phyloP scores from a whole-genome alignment of 2,113 vertebrate species.

The Pica pica region DNA sequence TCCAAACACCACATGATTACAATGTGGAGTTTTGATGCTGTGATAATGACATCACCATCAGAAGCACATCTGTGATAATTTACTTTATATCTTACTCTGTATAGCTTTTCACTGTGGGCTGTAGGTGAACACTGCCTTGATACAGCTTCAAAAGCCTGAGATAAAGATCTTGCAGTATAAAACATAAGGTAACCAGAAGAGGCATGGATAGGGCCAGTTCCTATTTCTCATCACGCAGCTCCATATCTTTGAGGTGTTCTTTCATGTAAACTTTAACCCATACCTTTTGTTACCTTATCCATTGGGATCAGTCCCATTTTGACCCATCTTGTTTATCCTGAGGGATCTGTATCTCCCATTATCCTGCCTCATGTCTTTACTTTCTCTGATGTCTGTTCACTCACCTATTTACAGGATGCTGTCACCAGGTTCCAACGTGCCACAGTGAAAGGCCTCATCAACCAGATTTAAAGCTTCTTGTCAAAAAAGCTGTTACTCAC shows the following conservation, averaged over 20 bases:
- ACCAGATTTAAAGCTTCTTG: not conserved
- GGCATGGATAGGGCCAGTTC: not conserved
- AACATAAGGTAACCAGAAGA: not conserved
- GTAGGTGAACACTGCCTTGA: not conserved
- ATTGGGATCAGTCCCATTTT: not conserved
- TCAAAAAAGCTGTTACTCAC: not conserved
- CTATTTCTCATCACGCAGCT: not conserved
- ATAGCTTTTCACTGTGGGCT: not conserved
- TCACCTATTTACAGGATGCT: not conserved
- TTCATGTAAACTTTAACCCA: fast-evolving
- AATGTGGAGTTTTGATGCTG: not conserved
- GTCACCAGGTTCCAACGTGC: no score
- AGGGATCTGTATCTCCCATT: not conserved
- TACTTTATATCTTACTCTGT: not conserved
- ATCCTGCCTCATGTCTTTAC: not conserved
- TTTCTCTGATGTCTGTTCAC: not conserved
- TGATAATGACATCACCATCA: not conserved
- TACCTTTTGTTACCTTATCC: not conserved
- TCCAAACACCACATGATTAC: not conserved
- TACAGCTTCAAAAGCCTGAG: not conserved
- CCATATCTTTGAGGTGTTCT: not conserved
- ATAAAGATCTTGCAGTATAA: not conserved
- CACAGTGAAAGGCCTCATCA: not conserved
- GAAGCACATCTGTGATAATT: not conserved
- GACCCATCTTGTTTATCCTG: not conserved